Base-by-base conservation (phyloP, 2,113 vertebrate species). In the Gambusia holbrooki region DNA sequence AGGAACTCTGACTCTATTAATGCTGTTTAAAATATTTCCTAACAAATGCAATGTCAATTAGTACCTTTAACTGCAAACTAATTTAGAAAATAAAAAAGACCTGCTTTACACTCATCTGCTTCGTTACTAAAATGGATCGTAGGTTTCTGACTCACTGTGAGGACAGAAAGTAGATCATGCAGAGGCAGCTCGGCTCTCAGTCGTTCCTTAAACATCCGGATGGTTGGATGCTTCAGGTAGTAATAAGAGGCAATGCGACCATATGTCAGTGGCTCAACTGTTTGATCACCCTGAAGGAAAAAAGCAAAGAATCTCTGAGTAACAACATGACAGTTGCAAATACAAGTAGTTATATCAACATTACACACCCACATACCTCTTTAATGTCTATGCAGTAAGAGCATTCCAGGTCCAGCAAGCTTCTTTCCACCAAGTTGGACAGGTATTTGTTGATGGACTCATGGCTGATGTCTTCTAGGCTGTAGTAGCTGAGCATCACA, bases 201-300 rank as follows among this genome's bases (percentile, higher is more conserved):
- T 30, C 90, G 93, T 11, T 98, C 96, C 87, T 96, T 97, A 87
- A 99, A 99, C 94, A 95, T 96, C 74, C 95, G 93, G 77, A 99
- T 90, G 13, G 96, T 98, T 85, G 96, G 95, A 89, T 99, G 97
- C 83, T 94, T 99, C 94, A 99, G 86, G 91, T 99, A 99, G 88
- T 99, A 99, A 80, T 98, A 99, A 77, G 98, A 99, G 32, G 95
- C 92, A 67, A 99, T 98, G 14, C 96, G 96, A 4, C 97, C 98
- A 0, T 95, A 96, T 0, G 96, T 96, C 74, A 96, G 92, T 0
- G 98, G 96, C 45, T 96, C 95, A 28, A 98, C 96, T 69, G 91
- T 94, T 61, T 91, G 94, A 64, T 95, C 96, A 68, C 99, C 97
- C 98, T 99, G 81, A 1, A 82, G 15, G 10, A 25, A 45, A 54